These are phyloP conservation scores for Hemiscyllium ocellatum DNA, from an alignment of 2,113 vertebrate species.

Conservation along the genomic window DNA sequence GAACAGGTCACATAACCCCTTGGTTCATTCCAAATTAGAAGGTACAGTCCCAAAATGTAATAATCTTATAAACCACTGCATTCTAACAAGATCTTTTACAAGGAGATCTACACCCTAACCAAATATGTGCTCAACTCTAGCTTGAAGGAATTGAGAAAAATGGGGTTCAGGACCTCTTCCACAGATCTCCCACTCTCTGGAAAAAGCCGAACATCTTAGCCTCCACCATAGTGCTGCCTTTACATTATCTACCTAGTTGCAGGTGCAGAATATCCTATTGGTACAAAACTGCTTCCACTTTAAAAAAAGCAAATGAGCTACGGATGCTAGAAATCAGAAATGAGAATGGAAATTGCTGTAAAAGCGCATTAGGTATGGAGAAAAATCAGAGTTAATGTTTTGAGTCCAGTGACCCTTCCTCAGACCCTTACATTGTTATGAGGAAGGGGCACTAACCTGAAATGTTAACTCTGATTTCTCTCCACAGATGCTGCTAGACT, in stretches of 20 bases:
- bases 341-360: no score
- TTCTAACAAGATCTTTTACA: background rate
- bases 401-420: no score
- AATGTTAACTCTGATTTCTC: no score
- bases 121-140: background rate
- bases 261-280: background rate
- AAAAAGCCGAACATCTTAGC: background rate
- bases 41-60: background rate
- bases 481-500: no score
- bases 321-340: no score
- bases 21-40: background rate
- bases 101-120: background rate
- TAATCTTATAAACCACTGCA: background rate
- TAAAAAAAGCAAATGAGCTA: no score
- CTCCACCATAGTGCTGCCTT: background rate
- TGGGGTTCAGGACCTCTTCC: background rate
- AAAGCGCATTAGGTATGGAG: no score
- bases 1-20: background rate
- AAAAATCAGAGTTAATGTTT: no score
- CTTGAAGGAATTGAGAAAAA: background rate
- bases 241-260: background rate
- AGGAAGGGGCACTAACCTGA: no score
- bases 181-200: background rate
- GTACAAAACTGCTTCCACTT: background rate
- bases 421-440: no score